These are phyloP conservation scores for Amiota communis DNA, from an alignment of 2,888 invertebrate species.

Conservation along the genomic window DNA sequence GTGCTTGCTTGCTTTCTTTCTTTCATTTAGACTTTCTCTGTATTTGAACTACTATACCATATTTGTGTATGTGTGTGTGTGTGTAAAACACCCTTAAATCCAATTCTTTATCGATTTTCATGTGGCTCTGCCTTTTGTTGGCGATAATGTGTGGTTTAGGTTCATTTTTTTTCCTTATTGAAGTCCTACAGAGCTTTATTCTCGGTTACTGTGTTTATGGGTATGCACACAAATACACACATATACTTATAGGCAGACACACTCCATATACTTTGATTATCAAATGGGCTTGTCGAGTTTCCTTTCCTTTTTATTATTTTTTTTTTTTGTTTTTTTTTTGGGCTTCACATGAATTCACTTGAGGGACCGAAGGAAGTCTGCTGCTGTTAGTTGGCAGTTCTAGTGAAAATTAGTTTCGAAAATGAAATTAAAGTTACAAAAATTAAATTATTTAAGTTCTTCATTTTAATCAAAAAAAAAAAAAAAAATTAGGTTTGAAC, in stretches of 20 bases:
- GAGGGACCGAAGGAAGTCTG: background rate
- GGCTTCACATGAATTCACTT: background rate
- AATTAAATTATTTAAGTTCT: too few species aligned
- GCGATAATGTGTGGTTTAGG: background rate
- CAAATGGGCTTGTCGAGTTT: background rate
- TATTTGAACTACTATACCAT: background rate
- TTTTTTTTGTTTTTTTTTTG: background rate
- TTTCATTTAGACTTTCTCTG: background rate
- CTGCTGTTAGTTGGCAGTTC: background rate
- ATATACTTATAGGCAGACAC: background rate
- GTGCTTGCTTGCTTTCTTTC: background rate
- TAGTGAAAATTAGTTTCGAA: background rate
- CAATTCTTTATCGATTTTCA: constrained; percentile 64
- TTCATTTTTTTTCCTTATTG: constrained; percentile 40
- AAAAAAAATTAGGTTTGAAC: too few species aligned
- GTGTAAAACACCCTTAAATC: constrained; percentile 60
- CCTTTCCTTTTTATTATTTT: background rate
- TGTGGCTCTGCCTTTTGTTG: constrained; percentile 31
- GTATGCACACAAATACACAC: constrained; percentile 10
- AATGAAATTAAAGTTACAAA: too few species aligned
- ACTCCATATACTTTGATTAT: background rate
- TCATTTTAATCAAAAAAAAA: too few species aligned
- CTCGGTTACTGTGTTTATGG: constrained; percentile 32
- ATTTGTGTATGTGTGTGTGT: constrained; percentile 14
- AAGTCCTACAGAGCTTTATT: constrained; percentile 15